Evolutionary conservation across 2,888 invertebrate species (phyloP).

Genomic region (Acanthosepion pharaonis): DNA sequence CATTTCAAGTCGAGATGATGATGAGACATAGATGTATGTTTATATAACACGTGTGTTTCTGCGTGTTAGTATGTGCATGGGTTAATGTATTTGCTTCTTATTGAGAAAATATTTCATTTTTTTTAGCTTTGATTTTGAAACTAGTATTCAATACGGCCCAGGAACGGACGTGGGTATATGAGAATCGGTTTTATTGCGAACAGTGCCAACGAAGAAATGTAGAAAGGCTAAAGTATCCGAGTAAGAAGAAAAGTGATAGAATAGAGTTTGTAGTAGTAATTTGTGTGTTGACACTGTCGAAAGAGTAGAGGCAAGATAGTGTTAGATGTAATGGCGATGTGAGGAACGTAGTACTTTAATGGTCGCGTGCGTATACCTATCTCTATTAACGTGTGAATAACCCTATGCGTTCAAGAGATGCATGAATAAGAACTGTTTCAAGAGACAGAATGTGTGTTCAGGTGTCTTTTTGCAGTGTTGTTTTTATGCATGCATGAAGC

Average conservation of each 20-base stretch:
- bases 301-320: constrained; percentile 17
- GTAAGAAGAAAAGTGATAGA: neutral
- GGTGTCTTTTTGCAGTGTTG: neutral
- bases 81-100: neutral
- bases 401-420: neutral
- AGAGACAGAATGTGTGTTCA: neutral
- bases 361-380: neutral
- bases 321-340: constrained; percentile 1
- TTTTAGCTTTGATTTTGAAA: no score
- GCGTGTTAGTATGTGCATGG: neutral
- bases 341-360: neutral
- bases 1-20: neutral
- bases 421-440: neutral
- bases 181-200: neutral
- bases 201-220: neutral
- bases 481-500: neutral
- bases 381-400: neutral
- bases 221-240: neutral
- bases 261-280: constrained; percentile 20
- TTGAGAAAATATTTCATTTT: neutral
- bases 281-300: constrained; percentile 24
- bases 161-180: neutral
- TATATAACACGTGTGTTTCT: neutral
- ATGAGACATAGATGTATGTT: neutral
- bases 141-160: neutral